phyloP scores from a whole-genome alignment of 2,888 invertebrate species.

The Polyommatus iphigenia region DNA sequence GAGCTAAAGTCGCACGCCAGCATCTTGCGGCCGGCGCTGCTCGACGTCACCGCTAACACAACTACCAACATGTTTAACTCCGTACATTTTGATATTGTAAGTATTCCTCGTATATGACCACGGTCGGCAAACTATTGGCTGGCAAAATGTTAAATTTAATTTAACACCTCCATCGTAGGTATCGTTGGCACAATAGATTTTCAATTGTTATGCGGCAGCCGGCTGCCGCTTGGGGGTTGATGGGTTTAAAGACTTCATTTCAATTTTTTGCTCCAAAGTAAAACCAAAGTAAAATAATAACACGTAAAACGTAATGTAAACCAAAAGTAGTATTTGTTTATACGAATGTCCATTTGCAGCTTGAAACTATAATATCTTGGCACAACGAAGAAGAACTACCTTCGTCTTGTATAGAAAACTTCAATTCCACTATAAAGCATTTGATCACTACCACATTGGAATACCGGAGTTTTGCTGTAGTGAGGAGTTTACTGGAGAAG shows the following conservation, averaged over 20 bases:
- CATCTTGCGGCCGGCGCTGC: conserved; percentile 50
- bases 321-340: not conserved
- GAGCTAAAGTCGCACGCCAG: conserved; percentile 50
- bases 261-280: no score
- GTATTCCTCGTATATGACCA: conserved; percentile 39
- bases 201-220: no score
- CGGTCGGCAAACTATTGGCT: no score
- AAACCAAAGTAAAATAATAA: no score
- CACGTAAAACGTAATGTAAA: no score
- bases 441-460: conserved; percentile 49
- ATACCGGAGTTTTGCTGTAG: conserved; percentile 40
- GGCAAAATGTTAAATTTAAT: no score
- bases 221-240: no score
- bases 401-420: conserved; percentile 28
- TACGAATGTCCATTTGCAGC: conserved; percentile 41
- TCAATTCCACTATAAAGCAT: conserved; percentile 44
- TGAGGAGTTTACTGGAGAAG: conserved; percentile 44
- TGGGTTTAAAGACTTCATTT: no score
- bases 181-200: no score
- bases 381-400: conserved; percentile 34
- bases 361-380: conserved; percentile 50
- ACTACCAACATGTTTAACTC: conserved; percentile 49
- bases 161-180: no score
- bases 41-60: conserved; percentile 48
- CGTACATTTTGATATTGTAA: conserved; percentile 61